Percentiles rank a stretch among this genome's conserved stretches.
Conservation (phyloP, 2,888 invertebrate species). For the Agriopis leucophaearia region DNA sequence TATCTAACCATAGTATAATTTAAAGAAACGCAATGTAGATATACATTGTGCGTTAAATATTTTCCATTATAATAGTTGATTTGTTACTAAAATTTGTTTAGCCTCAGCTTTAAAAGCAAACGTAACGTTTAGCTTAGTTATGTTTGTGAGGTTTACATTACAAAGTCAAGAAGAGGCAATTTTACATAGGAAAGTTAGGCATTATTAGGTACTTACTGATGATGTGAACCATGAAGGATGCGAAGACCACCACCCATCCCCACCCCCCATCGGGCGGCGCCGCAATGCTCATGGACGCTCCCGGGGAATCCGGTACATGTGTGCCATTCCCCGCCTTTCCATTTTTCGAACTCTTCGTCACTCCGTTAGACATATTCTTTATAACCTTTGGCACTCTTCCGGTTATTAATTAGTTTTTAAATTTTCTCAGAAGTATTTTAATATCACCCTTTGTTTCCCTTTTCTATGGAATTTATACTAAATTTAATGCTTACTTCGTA, state of each 20-base stretch:
- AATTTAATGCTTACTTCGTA: constrained; percentile 45
- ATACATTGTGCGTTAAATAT: no score
- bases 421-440: constrained; percentile 44
- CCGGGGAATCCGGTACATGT: constrained; percentile 62
- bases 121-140: no score
- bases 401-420: constrained; percentile 32
- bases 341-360: constrained; percentile 57
- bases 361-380: constrained; percentile 79
- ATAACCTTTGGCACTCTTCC: constrained; percentile 51
- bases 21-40: no score
- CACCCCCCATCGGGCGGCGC: constrained; percentile 97
- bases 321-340: constrained; percentile 69
- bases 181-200: not conserved
- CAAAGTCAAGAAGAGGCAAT: not conserved
- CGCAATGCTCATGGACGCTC: constrained; percentile 73
- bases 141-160: not conserved
- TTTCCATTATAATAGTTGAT: no score
- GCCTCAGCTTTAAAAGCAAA: no score
- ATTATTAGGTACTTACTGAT: constrained; percentile 90
- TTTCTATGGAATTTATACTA: constrained; percentile 30
- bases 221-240: constrained; percentile 98
- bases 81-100: no score
- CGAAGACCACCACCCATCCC: constrained; percentile 98
- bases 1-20: no score
- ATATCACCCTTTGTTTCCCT: constrained; percentile 44